Evolutionary conservation across 2,797 vertebrate genomes (phyloP).

Genomic region (Pangasius krempfi): DNA sequence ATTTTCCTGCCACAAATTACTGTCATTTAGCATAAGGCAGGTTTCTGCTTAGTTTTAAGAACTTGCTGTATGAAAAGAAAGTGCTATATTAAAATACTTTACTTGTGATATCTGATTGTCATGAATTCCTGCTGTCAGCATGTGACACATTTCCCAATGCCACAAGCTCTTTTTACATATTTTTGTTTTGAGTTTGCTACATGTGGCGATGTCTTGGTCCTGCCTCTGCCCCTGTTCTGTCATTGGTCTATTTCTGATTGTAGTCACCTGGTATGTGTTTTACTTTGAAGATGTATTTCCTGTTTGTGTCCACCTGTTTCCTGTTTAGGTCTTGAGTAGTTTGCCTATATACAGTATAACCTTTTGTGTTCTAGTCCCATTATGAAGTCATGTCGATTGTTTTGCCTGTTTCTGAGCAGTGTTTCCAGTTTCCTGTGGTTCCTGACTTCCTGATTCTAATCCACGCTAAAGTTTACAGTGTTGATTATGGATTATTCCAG

Average conservation of each 20-base stretch:
- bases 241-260: not conserved
- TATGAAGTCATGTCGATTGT: not conserved
- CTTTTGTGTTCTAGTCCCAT: not conserved
- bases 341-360: not conserved
- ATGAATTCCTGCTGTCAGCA: not conserved
- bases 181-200: not conserved
- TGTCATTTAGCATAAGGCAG: not conserved
- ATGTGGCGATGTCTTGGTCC: not conserved
- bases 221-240: not conserved
- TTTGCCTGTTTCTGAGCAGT: not conserved
- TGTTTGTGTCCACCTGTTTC: not conserved
- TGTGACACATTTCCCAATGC: not conserved
- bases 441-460: not conserved
- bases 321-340: not conserved
- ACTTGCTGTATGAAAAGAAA: not conserved
- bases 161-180: not conserved
- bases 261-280: not conserved
- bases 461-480: too few relatives aligned
- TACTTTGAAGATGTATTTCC: not conserved
- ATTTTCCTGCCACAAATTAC: conserved; percentile 7
- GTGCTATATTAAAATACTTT: not conserved
- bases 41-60: conserved; percentile 20
- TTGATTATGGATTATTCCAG: not conserved
- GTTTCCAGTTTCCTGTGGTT: not conserved
- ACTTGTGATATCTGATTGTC: not conserved